Evolutionary conservation across 2,113 vertebrate genomes (phyloP), one percentile per base, ranked within the genome.

Genomic region (Symphodus melops): DNA sequence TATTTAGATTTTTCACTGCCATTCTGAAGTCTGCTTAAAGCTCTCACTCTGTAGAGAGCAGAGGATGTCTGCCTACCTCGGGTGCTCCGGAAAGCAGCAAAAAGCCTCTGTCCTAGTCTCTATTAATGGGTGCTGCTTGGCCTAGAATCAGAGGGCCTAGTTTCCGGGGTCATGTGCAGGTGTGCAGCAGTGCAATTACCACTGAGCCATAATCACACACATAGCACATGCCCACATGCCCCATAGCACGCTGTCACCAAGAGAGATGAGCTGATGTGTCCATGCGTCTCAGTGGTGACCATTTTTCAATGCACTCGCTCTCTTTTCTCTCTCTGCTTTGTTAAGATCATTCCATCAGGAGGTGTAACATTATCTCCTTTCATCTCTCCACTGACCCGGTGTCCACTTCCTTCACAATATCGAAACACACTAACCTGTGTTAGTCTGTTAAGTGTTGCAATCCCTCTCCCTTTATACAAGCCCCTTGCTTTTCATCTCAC

Each of bases 141-240:
- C 92, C 94, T 92, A 93, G 89, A 94, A 93, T 89, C 74, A 81
- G 80, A 86, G 85, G 79, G 74, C 90, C 92, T 93, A 93, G 84
- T 89, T 94, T 93, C 77, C 78, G 87, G 92, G 90, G 88, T 93
- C 87, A 90, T 79, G 79, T 83, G 79, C 73, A 91, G 81, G 81
- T 85, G 88, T 74, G 78, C 81, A 81, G 75, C 65, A 72, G 77
- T 77, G 89, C 87, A 93, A 86, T 92, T 91, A 90, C 90, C 81
- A 86, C 87, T 75, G 86, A 84, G 86, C 84, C 88, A 71, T 83
- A 80, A 85, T 88, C 81, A 79, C 86, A 90, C 76, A 72, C 74
- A 66, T 9, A 72, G 59, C 63, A 82, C 61, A 37, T 69, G 52
- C 53, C 59, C 1, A 48, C 52, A 39, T 4, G 65, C 80, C 77